These are phyloP conservation scores for Macquaria ambigua DNA, from an alignment of 2,113 vertebrate genomes.

Conservation along the genomic window DNA sequence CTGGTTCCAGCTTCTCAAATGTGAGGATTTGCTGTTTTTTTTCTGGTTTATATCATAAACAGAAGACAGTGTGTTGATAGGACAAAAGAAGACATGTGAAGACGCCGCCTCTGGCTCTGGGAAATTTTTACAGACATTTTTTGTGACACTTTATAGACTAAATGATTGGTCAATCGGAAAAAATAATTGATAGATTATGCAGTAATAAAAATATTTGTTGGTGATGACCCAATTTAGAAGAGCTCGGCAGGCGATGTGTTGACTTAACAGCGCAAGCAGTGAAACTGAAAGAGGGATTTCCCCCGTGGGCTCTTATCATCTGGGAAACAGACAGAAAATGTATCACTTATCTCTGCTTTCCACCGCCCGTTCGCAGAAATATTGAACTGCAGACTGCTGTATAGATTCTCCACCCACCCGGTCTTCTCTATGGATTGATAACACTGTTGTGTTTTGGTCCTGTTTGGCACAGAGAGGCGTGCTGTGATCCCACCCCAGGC, in stretches of 20 bases:
- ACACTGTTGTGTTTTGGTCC: conserved; percentile 48
- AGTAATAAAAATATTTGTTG: neutral
- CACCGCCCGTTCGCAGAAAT: conserved; percentile 45
- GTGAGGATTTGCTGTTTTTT: neutral
- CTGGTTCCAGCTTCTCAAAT: neutral
- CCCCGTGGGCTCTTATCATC: conserved; percentile 67
- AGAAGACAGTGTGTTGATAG: neutral
- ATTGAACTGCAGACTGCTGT: conserved; percentile 41
- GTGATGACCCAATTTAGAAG: conserved; percentile 37
- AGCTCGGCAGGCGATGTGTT: conserved; percentile 25
- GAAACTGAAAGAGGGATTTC: conserved; percentile 38
- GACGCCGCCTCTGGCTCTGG: too few relatives aligned
- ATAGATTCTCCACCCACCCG: conserved; percentile 50
- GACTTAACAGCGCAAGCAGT: conserved; percentile 22
- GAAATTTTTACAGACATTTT: neutral
- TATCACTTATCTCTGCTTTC: conserved; percentile 58
- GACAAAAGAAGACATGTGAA: neutral
- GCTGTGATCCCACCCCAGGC: conserved; percentile 36
- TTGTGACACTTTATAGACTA: neutral
- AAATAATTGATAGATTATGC: neutral
- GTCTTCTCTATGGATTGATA: conserved; percentile 57
- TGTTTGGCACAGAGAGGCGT: conserved; percentile 38
- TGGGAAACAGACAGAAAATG: conserved; percentile 64
- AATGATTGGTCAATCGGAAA: neutral
- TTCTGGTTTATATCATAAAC: neutral